A percentile compares a stretch with the other conserved stretches of the same genome.
phyloP scores from a whole-genome alignment of 2,888 invertebrate genomes.

The Hypolimnas misippus region DNA sequence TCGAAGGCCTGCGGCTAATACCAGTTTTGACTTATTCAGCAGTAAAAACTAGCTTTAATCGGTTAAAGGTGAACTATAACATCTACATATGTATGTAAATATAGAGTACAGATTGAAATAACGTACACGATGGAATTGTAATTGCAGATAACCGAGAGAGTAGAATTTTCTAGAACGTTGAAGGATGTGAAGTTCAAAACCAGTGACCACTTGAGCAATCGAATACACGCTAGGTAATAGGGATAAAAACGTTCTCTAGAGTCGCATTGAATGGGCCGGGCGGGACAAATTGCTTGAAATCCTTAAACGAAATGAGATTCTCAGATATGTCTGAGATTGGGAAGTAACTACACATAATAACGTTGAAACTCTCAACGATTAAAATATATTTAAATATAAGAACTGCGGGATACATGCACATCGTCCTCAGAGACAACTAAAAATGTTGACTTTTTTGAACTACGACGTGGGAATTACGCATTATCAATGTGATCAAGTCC shows the following conservation, averaged over 20 bases:
- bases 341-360: neutral
- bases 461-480: too few relatives aligned
- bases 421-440: too few relatives aligned
- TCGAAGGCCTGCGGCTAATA: too few relatives aligned
- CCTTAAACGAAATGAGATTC: constrained; percentile 17
- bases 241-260: constrained; percentile 24
- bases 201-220: constrained; percentile 23
- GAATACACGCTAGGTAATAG: constrained; percentile 20
- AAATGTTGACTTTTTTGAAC: too few relatives aligned
- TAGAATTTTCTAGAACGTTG: constrained; percentile 31
- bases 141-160: constrained; percentile 16
- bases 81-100: too few relatives aligned
- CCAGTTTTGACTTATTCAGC: too few relatives aligned
- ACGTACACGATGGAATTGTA: neutral
- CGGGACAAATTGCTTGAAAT: constrained; percentile 26
- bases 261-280: constrained; percentile 24
- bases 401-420: too few relatives aligned
- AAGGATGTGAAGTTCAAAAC: constrained; percentile 19
- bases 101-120: too few relatives aligned
- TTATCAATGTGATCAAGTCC: too few relatives aligned
- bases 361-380: neutral
- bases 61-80: too few relatives aligned
- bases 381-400: neutral
- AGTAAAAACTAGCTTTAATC: too few relatives aligned
- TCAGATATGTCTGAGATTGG: neutral